A percentile compares a stretch with the other conserved stretches of the same genome.
Evolutionary conservation across 2,888 invertebrate genomes (phyloP).

Genomic region (Sympetrum striolatum): DNA sequence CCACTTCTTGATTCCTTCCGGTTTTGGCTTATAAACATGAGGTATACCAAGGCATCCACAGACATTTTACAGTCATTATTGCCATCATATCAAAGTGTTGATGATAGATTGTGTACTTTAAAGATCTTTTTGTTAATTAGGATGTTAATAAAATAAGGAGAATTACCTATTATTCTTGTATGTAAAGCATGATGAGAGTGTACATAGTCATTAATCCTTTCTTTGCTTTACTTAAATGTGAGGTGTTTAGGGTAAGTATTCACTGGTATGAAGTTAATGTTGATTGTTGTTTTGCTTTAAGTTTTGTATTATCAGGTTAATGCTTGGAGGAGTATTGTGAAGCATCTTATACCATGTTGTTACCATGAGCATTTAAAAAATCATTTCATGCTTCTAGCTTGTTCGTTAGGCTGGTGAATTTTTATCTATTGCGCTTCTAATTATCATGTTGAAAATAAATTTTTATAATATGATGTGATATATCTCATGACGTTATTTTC

Average conservation of each 20-base stretch:
- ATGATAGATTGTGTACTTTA: not conserved
- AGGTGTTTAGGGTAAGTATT: conserved; percentile 13
- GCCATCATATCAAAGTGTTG: conserved; percentile 8
- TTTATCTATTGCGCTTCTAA: conserved; percentile 8
- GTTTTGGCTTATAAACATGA: not conserved
- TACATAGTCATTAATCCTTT: not conserved
- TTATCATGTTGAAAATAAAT: conserved; percentile 19
- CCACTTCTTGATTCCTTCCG: conserved; percentile 19
- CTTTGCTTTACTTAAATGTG: conserved; percentile 3
- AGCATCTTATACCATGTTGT: conserved; percentile 7
- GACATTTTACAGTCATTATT: not conserved
- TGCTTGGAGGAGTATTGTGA: not conserved
- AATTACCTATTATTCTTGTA: conserved; percentile 34
- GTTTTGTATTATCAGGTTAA: conserved; percentile 8
- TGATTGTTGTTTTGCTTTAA: conserved; percentile 27
- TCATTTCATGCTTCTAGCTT: conserved; percentile 18
- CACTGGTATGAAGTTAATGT: conserved; percentile 14
- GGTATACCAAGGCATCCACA: conserved; percentile 5
- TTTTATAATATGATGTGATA: conserved; percentile 18
- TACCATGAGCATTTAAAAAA: conserved; percentile 17
- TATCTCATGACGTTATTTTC: not conserved
- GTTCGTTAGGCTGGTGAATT: conserved; percentile 25
- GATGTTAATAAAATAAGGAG: conserved; percentile 18
- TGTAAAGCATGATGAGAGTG: not conserved
- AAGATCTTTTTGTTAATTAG: conserved; percentile 1